Conservation (phyloP, 2,888 invertebrate genomes). For the Himalopsyche anomala region DNA sequence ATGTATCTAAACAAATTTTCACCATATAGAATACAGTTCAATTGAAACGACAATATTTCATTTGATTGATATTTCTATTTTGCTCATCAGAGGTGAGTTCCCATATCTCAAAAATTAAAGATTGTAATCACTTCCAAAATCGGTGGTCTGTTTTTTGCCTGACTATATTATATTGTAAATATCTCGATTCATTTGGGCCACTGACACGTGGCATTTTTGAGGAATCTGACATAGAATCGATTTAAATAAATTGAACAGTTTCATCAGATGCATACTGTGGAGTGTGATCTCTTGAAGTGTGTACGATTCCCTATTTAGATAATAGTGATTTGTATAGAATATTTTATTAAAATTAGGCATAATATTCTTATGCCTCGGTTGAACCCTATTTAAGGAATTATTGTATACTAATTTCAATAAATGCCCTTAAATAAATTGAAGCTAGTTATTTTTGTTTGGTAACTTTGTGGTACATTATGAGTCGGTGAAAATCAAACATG, state of each 20-base stretch:
- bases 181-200: not conserved
- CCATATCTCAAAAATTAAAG: too few relatives aligned
- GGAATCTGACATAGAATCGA: not conserved
- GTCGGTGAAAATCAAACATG: not conserved
- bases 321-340: constrained; percentile 13
- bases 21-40: too few relatives aligned
- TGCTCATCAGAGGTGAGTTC: too few relatives aligned
- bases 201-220: not conserved
- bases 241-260: not conserved
- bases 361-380: not conserved
- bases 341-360: not conserved
- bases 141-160: too few relatives aligned
- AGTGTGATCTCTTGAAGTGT: constrained; percentile 2
- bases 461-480: not conserved
- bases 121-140: too few relatives aligned
- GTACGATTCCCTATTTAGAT: constrained; percentile 9
- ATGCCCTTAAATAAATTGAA: not conserved
- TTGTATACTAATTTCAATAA: constrained; percentile 14
- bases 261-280: not conserved
- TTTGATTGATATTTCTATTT: too few relatives aligned
- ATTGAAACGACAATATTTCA: too few relatives aligned
- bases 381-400: too few relatives aligned
- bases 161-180: too few relatives aligned
- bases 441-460: not conserved
- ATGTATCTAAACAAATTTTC: not conserved